phyloP scores from a whole-genome alignment of 2,797 vertebrate genomes.

The Parauchenoglanis punctatus region DNA sequence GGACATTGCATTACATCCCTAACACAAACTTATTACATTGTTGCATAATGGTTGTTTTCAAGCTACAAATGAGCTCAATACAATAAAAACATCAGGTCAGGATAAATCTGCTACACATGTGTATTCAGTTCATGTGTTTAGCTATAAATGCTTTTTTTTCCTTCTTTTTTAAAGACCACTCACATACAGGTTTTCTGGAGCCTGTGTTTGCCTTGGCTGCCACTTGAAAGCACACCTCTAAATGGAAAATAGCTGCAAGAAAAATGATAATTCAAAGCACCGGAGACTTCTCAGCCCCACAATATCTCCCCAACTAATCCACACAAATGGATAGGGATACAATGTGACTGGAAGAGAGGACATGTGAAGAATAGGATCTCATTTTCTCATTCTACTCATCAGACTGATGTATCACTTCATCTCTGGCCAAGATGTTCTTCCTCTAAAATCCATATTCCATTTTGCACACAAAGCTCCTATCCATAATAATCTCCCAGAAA shows the following conservation, averaged over 20 bases:
- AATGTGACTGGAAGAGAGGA: conserved; percentile 20
- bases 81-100: conserved; percentile 11
- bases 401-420: conserved; percentile 46
- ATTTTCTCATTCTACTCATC: conserved; percentile 19
- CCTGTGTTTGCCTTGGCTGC: conserved; percentile 52
- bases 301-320: conserved; percentile 56
- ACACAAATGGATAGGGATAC: conserved; percentile 35
- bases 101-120: conserved; percentile 14
- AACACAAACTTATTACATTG: neutral
- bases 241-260: conserved; percentile 51
- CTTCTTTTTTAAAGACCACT: conserved; percentile 30
- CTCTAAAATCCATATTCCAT: conserved; percentile 46
- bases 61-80: conserved; percentile 19
- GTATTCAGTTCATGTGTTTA: conserved; percentile 32
- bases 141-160: conserved; percentile 13
- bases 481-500: conserved; percentile 34
- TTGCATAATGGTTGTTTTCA: neutral
- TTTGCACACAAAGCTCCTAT: conserved; percentile 34
- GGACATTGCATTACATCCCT: neutral
- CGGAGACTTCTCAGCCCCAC: conserved; percentile 35
- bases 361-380: conserved; percentile 16
- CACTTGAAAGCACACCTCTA: conserved; percentile 44
- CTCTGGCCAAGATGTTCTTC: conserved; percentile 38
- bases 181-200: conserved; percentile 22
- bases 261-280: conserved; percentile 43